Percentiles rank a stretch among this genome's conserved stretches.
Evolutionary conservation across 2,113 vertebrate species (phyloP).

Genomic region (Asarcornis scutulata): DNA sequence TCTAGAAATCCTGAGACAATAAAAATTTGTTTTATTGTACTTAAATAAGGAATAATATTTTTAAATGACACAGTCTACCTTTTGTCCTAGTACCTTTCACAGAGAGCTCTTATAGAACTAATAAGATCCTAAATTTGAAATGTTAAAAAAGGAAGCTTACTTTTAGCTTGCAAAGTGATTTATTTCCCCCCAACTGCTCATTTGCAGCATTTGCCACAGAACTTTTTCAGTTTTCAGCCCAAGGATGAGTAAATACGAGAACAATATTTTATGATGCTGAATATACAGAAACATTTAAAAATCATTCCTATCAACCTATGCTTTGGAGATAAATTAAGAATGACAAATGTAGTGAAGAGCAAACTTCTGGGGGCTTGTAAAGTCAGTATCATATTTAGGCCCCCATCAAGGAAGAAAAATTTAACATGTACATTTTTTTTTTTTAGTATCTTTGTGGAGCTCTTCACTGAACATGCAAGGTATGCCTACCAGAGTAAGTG

Average conservation of each 20-base stretch:
- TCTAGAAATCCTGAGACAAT: background rate
- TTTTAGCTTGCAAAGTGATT: background rate
- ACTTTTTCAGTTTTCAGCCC: background rate
- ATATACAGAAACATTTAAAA: background rate
- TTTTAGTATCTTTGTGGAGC: background rate
- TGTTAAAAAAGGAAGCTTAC: background rate
- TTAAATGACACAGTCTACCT: background rate
- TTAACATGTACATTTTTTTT: background rate
- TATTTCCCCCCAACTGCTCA: background rate
- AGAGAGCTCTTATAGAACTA: background rate
- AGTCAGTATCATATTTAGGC: background rate
- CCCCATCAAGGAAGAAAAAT: background rate
- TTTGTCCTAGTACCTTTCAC: background rate
- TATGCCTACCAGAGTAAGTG: background rate
- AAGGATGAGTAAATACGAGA: background rate
- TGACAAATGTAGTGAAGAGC: background rate
- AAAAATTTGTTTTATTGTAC: slow-evolving; percentile 45
- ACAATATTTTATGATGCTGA: background rate
- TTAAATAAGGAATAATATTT: slow-evolving; percentile 32
- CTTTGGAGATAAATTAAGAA: background rate
- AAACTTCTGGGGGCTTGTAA: background rate
- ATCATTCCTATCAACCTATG: background rate
- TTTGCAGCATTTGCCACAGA: background rate
- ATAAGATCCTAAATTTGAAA: background rate
- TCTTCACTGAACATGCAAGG: background rate